Conservation (phyloP, 1,140 invertebrate species). For the Nylanderia fulva region DNA sequence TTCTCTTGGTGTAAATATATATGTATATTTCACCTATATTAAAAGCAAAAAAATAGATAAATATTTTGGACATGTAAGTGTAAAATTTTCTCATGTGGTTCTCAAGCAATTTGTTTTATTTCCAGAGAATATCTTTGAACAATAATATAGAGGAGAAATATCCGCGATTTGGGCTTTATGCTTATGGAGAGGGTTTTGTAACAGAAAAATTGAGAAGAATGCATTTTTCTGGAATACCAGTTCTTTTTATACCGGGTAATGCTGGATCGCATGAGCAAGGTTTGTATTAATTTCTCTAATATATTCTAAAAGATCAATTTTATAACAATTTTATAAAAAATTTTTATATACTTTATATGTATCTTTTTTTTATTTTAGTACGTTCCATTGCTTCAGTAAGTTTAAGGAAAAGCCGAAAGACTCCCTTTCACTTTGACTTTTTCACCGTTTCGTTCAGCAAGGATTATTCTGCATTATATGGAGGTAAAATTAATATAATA, state of each 20-base stretch:
- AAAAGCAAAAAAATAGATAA: constrained; percentile 25
- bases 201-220: constrained; percentile 90
- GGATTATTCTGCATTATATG: constrained; percentile 83
- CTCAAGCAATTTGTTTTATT: constrained; percentile 67
- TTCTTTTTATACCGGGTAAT: constrained; percentile 97
- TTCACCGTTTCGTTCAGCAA: constrained; percentile 88
- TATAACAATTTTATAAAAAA: background rate
- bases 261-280: constrained; percentile 96
- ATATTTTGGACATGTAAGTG: background rate
- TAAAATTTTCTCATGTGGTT: constrained; percentile 28
- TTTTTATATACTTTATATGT: background rate
- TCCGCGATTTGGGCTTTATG: constrained; percentile 93
- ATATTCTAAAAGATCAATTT: background rate
- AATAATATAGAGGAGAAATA: constrained; percentile 87
- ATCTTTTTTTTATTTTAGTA: constrained; percentile 85
- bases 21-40: background rate
- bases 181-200: constrained; percentile 95
- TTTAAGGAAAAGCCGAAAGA: constrained; percentile 90
- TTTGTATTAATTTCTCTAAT: constrained; percentile 70
- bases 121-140: constrained; percentile 89
- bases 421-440: constrained; percentile 93
- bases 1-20: background rate
- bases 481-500: constrained; percentile 75
- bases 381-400: constrained; percentile 96
- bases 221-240: constrained; percentile 94